phyloP scores from a whole-genome alignment of 2,888 invertebrate species.

The Amblyjoppa fuscipennis region DNA sequence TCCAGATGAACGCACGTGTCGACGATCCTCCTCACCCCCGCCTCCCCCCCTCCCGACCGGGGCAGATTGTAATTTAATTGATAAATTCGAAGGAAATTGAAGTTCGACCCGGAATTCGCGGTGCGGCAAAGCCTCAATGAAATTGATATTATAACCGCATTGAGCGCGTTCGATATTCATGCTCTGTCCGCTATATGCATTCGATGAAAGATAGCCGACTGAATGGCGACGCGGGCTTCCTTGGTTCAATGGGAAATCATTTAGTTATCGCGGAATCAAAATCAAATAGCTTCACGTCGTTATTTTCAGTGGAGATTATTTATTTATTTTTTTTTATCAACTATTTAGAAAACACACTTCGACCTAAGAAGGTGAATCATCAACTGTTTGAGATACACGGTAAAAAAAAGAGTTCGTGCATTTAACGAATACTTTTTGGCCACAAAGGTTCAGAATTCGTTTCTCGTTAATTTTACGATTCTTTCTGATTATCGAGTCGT shows the following conservation, averaged over 20 bases:
- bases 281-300: neutral
- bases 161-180: slow-evolving; percentile 75
- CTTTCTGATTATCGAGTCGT: too few species aligned
- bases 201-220: slow-evolving; percentile 37
- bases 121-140: slow-evolving; percentile 56
- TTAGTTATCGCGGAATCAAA: slow-evolving; percentile 26
- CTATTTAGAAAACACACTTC: neutral
- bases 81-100: slow-evolving; percentile 81
- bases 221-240: slow-evolving; percentile 8
- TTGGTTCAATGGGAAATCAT: slow-evolving; percentile 23
- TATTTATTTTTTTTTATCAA: neutral
- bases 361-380: neutral
- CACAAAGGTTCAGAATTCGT: too few species aligned
- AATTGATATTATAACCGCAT: slow-evolving; percentile 64
- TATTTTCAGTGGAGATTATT: neutral
- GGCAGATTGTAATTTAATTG: slow-evolving; percentile 83
- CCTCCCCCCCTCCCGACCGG: neutral
- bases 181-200: slow-evolving; percentile 50
- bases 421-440: too few species aligned
- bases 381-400: neutral
- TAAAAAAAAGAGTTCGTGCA: neutral
- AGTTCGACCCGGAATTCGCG: slow-evolving; percentile 76
- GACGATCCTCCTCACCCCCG: slow-evolving; percentile 54
- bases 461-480: too few species aligned
- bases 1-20: slow-evolving; percentile 70